phyloP scores from a whole-genome alignment of 2,113 vertebrate species.

The Taurulus bubalis region DNA sequence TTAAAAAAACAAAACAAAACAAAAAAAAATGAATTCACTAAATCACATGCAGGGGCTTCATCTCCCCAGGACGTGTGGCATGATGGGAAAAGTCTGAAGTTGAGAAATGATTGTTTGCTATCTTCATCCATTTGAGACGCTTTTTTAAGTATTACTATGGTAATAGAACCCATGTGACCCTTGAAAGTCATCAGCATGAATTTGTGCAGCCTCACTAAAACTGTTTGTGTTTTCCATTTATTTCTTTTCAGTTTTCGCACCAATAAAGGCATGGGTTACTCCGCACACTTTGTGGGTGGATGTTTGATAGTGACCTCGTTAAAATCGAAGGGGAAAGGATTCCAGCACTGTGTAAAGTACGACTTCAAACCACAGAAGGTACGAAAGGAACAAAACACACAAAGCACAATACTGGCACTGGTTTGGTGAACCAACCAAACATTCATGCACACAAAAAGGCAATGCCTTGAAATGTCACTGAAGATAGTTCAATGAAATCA shows the following conservation, averaged over 20 bases:
- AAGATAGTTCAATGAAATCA: slow-evolving; percentile 26
- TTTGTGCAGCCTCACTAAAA: slow-evolving; percentile 24
- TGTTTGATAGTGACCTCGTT: slow-evolving; percentile 97
- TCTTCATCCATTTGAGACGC: slow-evolving; percentile 26
- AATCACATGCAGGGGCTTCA: slow-evolving; percentile 53
- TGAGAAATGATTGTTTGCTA: slow-evolving; percentile 34
- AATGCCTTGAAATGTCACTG: slow-evolving; percentile 20
- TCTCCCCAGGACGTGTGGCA: slow-evolving; percentile 17
- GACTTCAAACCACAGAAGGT: slow-evolving; percentile 99
- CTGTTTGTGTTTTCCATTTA: slow-evolving; percentile 13
- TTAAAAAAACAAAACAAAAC: background rate
- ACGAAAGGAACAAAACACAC: slow-evolving; percentile 1
- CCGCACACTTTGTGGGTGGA: slow-evolving; percentile 96
- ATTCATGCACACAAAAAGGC: slow-evolving; percentile 8
- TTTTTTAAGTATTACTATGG: slow-evolving; percentile 32
- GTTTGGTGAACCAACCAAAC: slow-evolving; percentile 9
- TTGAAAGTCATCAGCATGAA: slow-evolving; percentile 17
- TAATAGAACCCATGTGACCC: slow-evolving; percentile 14
- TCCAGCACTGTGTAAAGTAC: slow-evolving; percentile 98
- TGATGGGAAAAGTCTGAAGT: slow-evolving; percentile 37
- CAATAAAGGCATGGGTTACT: slow-evolving; percentile 98
- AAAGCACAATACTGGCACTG: background rate
- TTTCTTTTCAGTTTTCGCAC: slow-evolving; percentile 91
- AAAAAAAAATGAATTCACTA: slow-evolving; percentile 68
- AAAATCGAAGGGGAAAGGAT: slow-evolving; percentile 98